A percentile compares a stretch with the other conserved stretches of the same genome.
phyloP scores from a whole-genome alignment of 2,113 vertebrate genomes.

The Platysternon megacephalum region DNA sequence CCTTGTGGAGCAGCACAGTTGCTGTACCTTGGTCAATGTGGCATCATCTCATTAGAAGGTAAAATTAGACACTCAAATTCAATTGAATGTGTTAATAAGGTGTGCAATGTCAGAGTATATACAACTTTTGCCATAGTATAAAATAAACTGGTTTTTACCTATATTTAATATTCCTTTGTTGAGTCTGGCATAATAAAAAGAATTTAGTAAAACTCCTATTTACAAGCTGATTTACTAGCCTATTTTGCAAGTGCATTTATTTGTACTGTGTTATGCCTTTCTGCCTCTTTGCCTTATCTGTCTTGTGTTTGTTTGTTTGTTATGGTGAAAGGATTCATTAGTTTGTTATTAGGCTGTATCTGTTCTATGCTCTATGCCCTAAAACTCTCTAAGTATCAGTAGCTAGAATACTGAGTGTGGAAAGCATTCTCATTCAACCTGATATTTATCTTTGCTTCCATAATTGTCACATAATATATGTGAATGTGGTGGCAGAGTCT shows the following conservation, averaged over 20 bases:
- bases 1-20: neutral
- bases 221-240: neutral
- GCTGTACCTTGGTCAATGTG: neutral
- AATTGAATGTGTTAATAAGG: neutral
- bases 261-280: neutral
- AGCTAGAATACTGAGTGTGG: rapidly evolving
- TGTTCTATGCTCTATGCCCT: neutral
- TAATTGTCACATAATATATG: rapidly evolving
- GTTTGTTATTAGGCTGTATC: rapidly evolving
- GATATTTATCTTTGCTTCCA: rapidly evolving
- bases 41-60: constrained; percentile 7
- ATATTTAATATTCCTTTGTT: neutral
- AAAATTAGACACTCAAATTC: constrained; percentile 22
- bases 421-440: neutral
- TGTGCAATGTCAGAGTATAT: neutral
- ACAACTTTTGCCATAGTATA: neutral
- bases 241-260: constrained; percentile 10
- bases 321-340: neutral
- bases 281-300: neutral
- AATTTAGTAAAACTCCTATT: neutral
- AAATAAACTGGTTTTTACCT: neutral
- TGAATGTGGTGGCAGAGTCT: neutral
- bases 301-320: neutral
- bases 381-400: neutral
- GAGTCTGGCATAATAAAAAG: neutral